A percentile compares a stretch with the other conserved stretches of the same genome.
Evolutionary conservation across 1,140 invertebrate genomes (phyloP).

Genomic region (Tetragnatha versicolor): DNA sequence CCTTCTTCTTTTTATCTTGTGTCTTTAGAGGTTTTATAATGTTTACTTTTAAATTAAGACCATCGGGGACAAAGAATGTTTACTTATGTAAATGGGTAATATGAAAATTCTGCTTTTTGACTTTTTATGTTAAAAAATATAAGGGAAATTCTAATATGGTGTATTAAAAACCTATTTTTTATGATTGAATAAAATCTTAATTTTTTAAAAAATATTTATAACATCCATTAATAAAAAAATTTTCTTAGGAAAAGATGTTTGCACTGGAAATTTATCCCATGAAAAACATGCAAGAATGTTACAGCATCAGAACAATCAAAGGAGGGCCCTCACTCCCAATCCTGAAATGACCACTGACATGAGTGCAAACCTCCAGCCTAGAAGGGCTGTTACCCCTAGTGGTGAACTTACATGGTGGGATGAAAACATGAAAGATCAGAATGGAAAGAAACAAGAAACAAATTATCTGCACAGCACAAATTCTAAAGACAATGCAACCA

Average conservation of each 20-base stretch:
- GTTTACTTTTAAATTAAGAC: too few species aligned
- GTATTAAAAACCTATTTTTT: too few species aligned
- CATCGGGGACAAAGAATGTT: too few species aligned
- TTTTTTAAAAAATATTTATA: too few species aligned
- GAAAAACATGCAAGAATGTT: slow-evolving; percentile 27
- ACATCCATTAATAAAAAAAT: too few species aligned
- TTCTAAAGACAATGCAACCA: neutral
- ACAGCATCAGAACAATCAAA: slow-evolving; percentile 26
- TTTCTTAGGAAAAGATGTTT: slow-evolving; percentile 25
- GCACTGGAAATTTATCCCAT: neutral
- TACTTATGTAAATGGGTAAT: too few species aligned
- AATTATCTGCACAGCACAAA: neutral
- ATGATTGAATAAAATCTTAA: too few species aligned
- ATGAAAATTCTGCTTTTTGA: too few species aligned
- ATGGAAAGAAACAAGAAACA: neutral
- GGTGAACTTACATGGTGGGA: slow-evolving; percentile 42
- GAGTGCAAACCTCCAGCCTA: slow-evolving; percentile 36
- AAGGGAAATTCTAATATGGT: too few species aligned
- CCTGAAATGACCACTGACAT: slow-evolving; percentile 58
- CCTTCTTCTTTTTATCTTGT: too few species aligned
- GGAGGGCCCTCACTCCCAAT: slow-evolving; percentile 58
- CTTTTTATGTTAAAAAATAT: too few species aligned
- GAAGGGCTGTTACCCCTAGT: slow-evolving; percentile 50
- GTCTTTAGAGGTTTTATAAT: too few species aligned
- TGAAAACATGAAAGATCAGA: slow-evolving; percentile 15